Conservation (phyloP, 1,140 invertebrate species). For the Eumaeus atala region DNA sequence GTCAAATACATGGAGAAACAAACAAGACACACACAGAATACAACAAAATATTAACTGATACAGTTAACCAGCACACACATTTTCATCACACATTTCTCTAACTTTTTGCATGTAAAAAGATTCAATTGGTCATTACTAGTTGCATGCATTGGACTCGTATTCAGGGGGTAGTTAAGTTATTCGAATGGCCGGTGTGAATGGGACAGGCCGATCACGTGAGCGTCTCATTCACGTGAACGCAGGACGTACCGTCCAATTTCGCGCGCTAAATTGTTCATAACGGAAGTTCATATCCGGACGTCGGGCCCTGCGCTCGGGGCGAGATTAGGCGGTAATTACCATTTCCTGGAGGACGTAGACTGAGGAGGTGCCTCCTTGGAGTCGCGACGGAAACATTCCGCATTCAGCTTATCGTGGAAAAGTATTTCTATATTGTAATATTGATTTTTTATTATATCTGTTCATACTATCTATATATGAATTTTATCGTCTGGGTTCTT, state of each 20-base stretch:
- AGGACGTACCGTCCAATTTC: constrained; percentile 74
- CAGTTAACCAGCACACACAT: too few relatives aligned
- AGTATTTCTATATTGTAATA: too few relatives aligned
- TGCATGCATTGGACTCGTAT: background rate
- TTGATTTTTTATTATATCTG: too few relatives aligned
- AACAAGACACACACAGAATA: too few relatives aligned
- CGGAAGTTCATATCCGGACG: constrained; percentile 78
- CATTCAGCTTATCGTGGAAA: constrained; percentile 3
- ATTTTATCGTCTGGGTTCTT: too few relatives aligned
- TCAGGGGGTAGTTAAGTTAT: background rate
- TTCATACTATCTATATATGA: too few relatives aligned
- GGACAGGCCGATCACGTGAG: constrained; percentile 26
- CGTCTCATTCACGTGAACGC: constrained; percentile 56
- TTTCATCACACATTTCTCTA: too few relatives aligned
- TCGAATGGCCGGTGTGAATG: constrained; percentile 30
- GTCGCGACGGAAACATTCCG: constrained; percentile 43
- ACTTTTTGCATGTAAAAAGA: too few relatives aligned
- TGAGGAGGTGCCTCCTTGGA: constrained; percentile 46
- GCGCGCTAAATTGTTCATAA: constrained; percentile 78
- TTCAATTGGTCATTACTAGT: too few relatives aligned
- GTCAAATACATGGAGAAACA: too few relatives aligned
- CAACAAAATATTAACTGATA: too few relatives aligned
- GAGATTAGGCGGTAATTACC: constrained; percentile 77
- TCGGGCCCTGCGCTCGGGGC: constrained; percentile 61
- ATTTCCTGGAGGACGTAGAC: constrained; percentile 73